A percentile compares a stretch with the other conserved stretches of the same genome.
Evolutionary conservation across 2,888 invertebrate species (phyloP).

Genomic region (Microctonus hyperodae): DNA sequence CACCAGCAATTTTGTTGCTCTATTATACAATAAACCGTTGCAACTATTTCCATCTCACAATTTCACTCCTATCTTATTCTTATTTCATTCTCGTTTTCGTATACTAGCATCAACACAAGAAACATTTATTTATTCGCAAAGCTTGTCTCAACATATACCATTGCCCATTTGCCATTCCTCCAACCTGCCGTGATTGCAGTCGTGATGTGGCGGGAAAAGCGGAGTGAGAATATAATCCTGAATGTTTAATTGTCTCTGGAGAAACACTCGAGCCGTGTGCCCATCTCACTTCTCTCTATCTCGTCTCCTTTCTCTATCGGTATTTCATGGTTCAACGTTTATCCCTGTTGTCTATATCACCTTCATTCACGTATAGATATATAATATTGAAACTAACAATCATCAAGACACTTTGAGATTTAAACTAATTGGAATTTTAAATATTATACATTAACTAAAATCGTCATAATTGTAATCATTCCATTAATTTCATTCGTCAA

Average conservation of each 20-base stretch:
- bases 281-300: slow-evolving; percentile 1
- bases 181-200: neutral
- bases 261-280: slow-evolving; percentile 10
- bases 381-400: neutral
- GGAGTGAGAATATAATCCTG: slow-evolving; percentile 13
- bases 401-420: neutral
- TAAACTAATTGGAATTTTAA: neutral
- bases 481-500: neutral
- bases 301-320: too few relatives aligned
- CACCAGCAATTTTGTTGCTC: neutral
- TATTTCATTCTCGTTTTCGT: slow-evolving; percentile 12
- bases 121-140: neutral
- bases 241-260: slow-evolving; percentile 28
- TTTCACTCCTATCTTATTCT: neutral
- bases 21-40: neutral
- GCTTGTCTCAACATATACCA: neutral
- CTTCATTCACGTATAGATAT: neutral
- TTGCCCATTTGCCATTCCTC: slow-evolving; percentile 2
- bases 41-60: neutral
- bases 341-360: slow-evolving; percentile 3
- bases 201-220: neutral
- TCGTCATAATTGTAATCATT: neutral
- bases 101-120: neutral
- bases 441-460: neutral
- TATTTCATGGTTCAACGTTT: slow-evolving; percentile 7